Evolutionary conservation across 2,113 vertebrate genomes (phyloP).

Genomic region (Gnathonemus echidnorhynchus): DNA sequence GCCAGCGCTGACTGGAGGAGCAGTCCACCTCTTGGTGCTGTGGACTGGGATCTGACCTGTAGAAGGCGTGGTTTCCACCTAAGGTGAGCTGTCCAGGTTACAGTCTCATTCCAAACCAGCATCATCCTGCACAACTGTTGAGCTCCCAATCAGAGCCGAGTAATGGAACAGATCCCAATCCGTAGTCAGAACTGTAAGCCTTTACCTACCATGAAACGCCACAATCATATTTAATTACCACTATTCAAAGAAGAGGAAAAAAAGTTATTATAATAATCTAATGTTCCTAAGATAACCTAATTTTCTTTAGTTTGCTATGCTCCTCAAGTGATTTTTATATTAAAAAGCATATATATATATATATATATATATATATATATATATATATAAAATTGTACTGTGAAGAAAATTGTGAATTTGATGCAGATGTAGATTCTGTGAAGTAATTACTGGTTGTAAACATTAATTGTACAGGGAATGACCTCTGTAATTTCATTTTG

Average conservation of each 20-base stretch:
- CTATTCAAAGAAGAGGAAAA: not conserved
- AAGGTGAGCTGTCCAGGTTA: not conserved
- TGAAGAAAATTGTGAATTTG: not conserved
- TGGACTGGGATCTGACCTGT: not conserved
- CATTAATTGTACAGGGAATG: slow-evolving; percentile 17
- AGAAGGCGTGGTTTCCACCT: not conserved
- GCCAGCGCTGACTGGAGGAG: not conserved
- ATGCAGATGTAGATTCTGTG: not conserved
- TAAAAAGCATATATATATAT: not conserved
- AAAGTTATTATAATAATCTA: not conserved
- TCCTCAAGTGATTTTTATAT: not conserved
- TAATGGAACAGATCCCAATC: not conserved
- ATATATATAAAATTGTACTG: not conserved
- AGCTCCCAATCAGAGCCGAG: not conserved
- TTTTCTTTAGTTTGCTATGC: not conserved
- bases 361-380: not conserved
- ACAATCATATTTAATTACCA: not conserved
- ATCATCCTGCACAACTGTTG: not conserved
- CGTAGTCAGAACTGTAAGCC: not conserved
- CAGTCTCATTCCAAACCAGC: not conserved
- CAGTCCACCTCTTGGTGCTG: not conserved
- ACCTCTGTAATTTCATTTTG: slow-evolving; percentile 1
- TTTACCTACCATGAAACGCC: not conserved
- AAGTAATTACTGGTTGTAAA: slow-evolving; percentile 18
- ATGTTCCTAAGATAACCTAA: not conserved